Percentiles rank a stretch among this genome's conserved stretches.
Evolutionary conservation across 2,113 vertebrate species (phyloP).

Genomic region (human (Homo sapiens)): DNA sequence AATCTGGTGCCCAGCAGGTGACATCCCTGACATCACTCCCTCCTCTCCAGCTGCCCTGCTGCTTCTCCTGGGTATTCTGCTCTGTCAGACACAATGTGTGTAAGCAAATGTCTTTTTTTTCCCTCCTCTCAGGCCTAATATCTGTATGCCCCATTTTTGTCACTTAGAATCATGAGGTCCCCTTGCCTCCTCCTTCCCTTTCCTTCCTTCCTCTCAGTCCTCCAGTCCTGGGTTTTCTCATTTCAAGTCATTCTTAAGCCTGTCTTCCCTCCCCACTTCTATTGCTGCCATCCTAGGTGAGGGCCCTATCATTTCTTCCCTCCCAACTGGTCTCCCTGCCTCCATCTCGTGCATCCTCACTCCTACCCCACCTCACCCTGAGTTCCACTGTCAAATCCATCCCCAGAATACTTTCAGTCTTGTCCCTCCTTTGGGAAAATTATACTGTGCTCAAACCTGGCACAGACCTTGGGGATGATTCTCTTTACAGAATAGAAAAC

Average conservation of each 20-base stretch:
- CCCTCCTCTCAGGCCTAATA: neutral
- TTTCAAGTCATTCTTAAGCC: neutral
- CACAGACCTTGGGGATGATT: neutral
- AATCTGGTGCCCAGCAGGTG: neutral
- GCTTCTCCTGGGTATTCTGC: neutral
- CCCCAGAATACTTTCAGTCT: neutral
- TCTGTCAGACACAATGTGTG: accelerated
- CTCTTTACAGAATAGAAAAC: neutral
- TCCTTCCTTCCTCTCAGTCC: neutral
- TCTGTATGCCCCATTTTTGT: neutral
- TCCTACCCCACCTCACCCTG: neutral
- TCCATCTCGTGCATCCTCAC: neutral
- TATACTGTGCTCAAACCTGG: neutral
- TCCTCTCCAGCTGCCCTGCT: neutral
- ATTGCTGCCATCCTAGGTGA: neutral
- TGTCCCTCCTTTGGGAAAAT: neutral
- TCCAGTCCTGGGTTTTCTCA: neutral
- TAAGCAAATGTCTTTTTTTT: neutral
- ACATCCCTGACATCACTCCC: neutral
- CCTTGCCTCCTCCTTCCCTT: neutral
- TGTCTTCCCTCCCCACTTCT: neutral
- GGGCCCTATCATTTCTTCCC: neutral
- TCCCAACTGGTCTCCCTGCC: too few species aligned
- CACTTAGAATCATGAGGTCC: neutral
- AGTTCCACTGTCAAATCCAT: neutral